Base-by-base conservation (phyloP, 2,113 vertebrate genomes). In the Camelus bactrianus region DNA sequence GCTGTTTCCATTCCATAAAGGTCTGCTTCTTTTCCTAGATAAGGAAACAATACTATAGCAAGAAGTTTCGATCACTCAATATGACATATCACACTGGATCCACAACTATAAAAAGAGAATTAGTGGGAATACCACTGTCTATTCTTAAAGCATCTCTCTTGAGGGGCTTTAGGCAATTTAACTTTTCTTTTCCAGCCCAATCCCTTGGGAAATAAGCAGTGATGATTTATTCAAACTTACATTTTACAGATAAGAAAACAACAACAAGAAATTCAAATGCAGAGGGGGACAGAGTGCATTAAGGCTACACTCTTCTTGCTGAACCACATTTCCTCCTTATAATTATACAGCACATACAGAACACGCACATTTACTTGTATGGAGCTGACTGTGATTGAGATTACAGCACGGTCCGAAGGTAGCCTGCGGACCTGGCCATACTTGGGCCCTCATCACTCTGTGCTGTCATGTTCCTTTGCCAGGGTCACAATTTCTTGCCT, bases 181-280 rank as follows among this genome's bases (percentile, higher is more conserved):
- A 81, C 62, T 92, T 94, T 95, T 89, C 93, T 91, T 32, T 89
- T 96, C 93, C 97, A 91, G 76, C 89, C 81, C 88, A 96, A 83
- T 12, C 96, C 95, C 81, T 83, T 46, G 81, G 85, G 97, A 97
- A 97, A 97, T 96, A 96, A 97, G 77, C n/a, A 38, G 86, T 64
- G 83, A 94, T 87, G 94, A 96, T 93, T 89, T 93, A 97, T 93
- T 89, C 87, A 94, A 97, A 86, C 64, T 73, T 92, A n/a, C n/a
- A 92, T 81, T 85, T 91, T 93, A 48, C 58, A 92, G 93, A 96
- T 94, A 96, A 94, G 95, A 90, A 95, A 97, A 96, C 75, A 97
- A 88, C 52, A 92, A 89, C 42, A 92, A 92, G 64, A 86, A 77
- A 60, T 88, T 94, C 79, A 72, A 80, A 90, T 67, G 70, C n/a